Base-by-base conservation (phyloP, 2,888 invertebrate species). In the Euplexia lucipara region DNA sequence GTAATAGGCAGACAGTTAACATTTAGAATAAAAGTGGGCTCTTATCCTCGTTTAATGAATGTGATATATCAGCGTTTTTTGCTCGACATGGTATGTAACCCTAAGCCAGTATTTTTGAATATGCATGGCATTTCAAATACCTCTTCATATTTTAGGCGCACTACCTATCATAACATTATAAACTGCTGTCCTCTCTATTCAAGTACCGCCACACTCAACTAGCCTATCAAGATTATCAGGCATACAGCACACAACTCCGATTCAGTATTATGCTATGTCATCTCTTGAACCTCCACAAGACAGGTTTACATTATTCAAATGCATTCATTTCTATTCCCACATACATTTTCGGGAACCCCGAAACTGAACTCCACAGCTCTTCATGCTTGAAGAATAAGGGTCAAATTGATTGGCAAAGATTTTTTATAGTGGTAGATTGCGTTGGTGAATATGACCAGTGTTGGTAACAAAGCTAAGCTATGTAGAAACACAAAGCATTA, bases 231-330 rank as follows among this genome's bases (percentile, higher is more conserved):
- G 79, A 83, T 79, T 75, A 84, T 84, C 83, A 85, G 75, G 82
- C 86, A 90, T 90, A 89, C 77, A 85, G 86, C 87, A 87, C 83
- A 78, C 79, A 88, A 87, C 79, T 63, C 81, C 78, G 79, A 83
- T 87, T 79, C 87, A 87, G 86, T 88, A 92, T 93, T 92, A 92
- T 92, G 94, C 90, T 90, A 89, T 92, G 94, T 95, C 94, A 95
- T 93, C 93, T 91, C 88, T 84, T 83, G 85, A 88, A 87, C 89
- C 88, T 86, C 83, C 85, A 84, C 87, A 84, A 90, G 90, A 91
- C 93, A 91, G 90, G 91, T 87, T 93, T 91, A 91, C 91, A 93
- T 94, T 93, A 94, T 95, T 94, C 93, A 94, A 93, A 93, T 90
- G 88, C 89, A 90, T 88, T 87, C 86, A 81, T 89, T 88, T 89